Conservation (phyloP, 2,113 vertebrate genomes). For the Calyptomena viridis region DNA sequence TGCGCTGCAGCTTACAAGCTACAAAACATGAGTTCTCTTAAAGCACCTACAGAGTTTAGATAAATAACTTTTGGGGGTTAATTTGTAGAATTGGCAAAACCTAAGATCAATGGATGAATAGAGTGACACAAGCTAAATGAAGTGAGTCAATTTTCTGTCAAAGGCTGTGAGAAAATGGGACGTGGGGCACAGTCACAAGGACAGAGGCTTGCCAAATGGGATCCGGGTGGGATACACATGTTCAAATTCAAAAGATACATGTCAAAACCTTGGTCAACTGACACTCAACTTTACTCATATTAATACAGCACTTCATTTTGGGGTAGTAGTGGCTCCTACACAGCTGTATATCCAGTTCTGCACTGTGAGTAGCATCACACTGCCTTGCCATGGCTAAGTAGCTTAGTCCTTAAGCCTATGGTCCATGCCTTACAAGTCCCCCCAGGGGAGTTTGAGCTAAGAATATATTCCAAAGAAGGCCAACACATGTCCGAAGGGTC, state of each 20-base stretch:
- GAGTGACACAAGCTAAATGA: not conserved
- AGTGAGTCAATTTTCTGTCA: not conserved
- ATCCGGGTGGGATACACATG: not conserved
- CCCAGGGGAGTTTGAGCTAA: not conserved
- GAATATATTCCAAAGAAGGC: not conserved
- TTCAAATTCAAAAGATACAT: not conserved
- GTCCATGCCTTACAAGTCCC: not conserved
- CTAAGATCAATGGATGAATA: not conserved
- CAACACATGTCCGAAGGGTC: not conserved
- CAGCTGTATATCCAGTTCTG: accelerated
- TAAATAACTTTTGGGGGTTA: not conserved
- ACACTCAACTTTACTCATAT: not conserved
- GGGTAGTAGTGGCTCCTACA: not conserved
- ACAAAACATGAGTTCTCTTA: not conserved
- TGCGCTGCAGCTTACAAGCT: conserved; percentile 75
- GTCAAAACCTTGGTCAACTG: not conserved
- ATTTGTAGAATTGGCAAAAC: not conserved
- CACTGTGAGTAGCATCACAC: not conserved
- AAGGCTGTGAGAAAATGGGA: not conserved
- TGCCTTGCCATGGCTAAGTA: not conserved
- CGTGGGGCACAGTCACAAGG: accelerated
- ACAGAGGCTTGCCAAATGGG: not conserved
- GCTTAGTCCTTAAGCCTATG: not conserved
- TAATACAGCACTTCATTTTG: not conserved
- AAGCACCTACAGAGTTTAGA: not conserved